A percentile compares a stretch with the other conserved stretches of the same genome.
phyloP scores from a whole-genome alignment of 2,797 vertebrate genomes.

The Sebastes aleutianus region DNA sequence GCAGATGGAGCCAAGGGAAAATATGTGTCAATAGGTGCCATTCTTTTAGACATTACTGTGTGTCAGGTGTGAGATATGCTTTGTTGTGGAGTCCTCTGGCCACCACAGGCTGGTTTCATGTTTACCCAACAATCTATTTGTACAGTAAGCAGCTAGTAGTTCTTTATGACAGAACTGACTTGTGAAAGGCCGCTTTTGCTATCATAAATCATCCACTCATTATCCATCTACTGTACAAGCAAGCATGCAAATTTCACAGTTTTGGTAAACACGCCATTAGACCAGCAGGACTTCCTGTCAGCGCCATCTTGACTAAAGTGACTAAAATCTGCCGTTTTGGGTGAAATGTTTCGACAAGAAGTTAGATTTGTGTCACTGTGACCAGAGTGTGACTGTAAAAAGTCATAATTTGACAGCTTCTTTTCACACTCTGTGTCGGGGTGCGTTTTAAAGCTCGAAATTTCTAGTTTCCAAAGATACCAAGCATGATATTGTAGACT shows the following conservation, averaged over 20 bases:
- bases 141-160: conserved; percentile 3
- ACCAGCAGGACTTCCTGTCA: background rate
- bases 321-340: too few relatives aligned
- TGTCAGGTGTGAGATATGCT: conserved; percentile 21
- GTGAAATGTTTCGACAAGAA: too few relatives aligned
- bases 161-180: conserved; percentile 24
- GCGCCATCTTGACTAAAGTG: too few relatives aligned
- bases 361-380: too few relatives aligned
- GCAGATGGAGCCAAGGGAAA: conserved; percentile 1
- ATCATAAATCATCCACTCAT: background rate
- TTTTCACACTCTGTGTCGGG: too few relatives aligned
- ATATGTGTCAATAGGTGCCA: conserved; percentile 5
- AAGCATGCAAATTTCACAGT: background rate
- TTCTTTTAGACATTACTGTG: conserved; percentile 15
- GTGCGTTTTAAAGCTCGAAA: too few relatives aligned
- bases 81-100: background rate
- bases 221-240: background rate
- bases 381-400: too few relatives aligned
- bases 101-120: background rate
- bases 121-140: conserved; percentile 1
- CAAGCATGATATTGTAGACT: too few relatives aligned
- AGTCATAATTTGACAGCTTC: too few relatives aligned
- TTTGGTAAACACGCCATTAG: background rate
- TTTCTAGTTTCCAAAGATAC: too few relatives aligned
- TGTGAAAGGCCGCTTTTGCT: background rate